Conservation (phyloP, 2,113 vertebrate genomes). For the Eptesicus fuscus region DNA sequence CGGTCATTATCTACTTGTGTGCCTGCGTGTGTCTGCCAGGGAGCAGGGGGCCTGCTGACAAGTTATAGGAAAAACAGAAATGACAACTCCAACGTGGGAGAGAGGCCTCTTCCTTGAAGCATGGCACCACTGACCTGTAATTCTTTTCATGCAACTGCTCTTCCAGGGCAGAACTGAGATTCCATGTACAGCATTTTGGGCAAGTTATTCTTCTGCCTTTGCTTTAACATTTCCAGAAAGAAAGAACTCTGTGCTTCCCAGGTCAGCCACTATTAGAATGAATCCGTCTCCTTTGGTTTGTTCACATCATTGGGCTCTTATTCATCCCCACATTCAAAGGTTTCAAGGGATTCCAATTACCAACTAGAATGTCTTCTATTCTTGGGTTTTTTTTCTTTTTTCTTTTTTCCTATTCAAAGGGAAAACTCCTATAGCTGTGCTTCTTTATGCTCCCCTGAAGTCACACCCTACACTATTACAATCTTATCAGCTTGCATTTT, state of each 20-base stretch:
- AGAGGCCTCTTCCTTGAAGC: not conserved
- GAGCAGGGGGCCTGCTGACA: not conserved
- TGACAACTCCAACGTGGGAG: not conserved
- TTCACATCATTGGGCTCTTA: not conserved
- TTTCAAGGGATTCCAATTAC: not conserved
- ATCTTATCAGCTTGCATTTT: not conserved
- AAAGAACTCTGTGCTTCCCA: not conserved
- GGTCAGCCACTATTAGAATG: not conserved
- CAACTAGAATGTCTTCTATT: not conserved
- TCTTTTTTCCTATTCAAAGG: not conserved
- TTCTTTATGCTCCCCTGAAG: not conserved
- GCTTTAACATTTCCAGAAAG: constrained; percentile 44
- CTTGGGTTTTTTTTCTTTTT: not conserved
- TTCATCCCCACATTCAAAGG: not conserved
- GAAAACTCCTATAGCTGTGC: not conserved
- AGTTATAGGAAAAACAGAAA: not conserved
- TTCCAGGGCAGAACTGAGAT: not conserved
- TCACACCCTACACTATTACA: not conserved
- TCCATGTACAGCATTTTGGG: not conserved
- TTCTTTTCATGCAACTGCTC: not conserved
- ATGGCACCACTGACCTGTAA: not conserved
- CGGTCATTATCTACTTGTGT: not conserved
- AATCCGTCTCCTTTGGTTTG: not conserved
- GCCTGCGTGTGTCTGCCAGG: not conserved
- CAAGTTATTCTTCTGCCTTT: not conserved